Evolutionary conservation across 1,140 invertebrate genomes (phyloP).

Genomic region (Adoxophyes honmai): DNA sequence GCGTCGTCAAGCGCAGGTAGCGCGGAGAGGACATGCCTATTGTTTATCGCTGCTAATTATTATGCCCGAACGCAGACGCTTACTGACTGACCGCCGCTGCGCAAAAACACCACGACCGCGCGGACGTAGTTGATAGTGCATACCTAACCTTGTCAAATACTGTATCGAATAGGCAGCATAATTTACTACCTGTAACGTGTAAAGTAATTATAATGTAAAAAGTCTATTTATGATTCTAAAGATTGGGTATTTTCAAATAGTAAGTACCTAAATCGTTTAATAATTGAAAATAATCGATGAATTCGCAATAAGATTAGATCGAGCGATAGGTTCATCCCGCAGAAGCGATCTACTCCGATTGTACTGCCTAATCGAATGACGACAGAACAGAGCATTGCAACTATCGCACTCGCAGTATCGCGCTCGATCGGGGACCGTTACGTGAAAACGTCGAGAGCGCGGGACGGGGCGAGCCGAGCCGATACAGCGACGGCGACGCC

Average conservation of each 20-base stretch:
- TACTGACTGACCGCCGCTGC: conserved; percentile 40
- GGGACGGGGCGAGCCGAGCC: conserved; percentile 55
- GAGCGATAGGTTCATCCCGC: conserved; percentile 20
- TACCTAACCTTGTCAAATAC: conserved; percentile 3
- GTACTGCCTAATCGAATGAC: conserved; percentile 37
- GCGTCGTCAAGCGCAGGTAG: conserved; percentile 67
- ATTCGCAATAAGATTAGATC: neutral
- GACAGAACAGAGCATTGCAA: conserved; percentile 40
- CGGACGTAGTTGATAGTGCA: neutral
- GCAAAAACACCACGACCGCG: conserved; percentile 39
- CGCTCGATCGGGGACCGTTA: conserved; percentile 76
- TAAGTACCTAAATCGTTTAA: neutral
- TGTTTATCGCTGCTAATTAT: conserved; percentile 74
- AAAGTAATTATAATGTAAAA: no score
- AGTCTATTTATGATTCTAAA: no score
- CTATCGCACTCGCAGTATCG: conserved; percentile 62
- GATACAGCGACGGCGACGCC: conserved; percentile 57
- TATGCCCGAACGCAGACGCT: conserved; percentile 61
- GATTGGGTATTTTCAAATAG: no score
- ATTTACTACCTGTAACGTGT: no score
- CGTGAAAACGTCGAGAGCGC: conserved; percentile 70
- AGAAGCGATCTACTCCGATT: conserved; percentile 33
- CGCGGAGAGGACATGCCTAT: conserved; percentile 68
- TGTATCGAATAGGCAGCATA: neutral
- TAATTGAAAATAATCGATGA: neutral